Base-by-base conservation (phyloP, 2,113 vertebrate species). In the Tyrannus savana region DNA sequence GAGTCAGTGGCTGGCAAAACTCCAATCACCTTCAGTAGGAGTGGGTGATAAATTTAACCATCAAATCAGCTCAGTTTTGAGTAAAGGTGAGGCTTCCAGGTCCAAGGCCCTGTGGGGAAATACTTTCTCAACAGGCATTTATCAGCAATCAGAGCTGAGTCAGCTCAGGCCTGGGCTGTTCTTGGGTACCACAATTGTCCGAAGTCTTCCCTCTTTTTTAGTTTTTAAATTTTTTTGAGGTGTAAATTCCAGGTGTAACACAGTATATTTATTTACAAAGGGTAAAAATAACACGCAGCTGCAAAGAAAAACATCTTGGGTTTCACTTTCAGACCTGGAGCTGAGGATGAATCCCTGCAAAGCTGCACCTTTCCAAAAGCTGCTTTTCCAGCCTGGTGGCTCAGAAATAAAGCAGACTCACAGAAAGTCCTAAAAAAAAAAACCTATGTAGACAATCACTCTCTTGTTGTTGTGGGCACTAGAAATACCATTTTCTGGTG, bases 341-440 rank as follows among this genome's bases (percentile, higher is more conserved):
- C 31, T 72, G 39, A 46, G 41, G 91, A 69, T 97, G 97, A 98
- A 96, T 97, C 97, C 97, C 78, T 52, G 85, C 84, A 37, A 39
- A 60, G 62, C 92, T 89, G 95, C 88, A 77, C 89, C 96, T 80
- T 93, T 85, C 94, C 94, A 96, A 96, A 96, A 92, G 67, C 95
- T 95, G 86, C 94, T 97, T 97, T 98, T 97, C 97, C 96, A 96
- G 84, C 69, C 89, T 81, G 7, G 68, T 89, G 97, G 91, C 86
- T 97, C 95, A 95, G 97, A 98, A 98, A 97, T 96, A 95, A 97
- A 97, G 89, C 97, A 98, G 96, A 93, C 95, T 96, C 87, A 79
- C 89, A 93, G 84, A 91, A 94, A 90, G 63, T 83, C 90, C 96
- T n/a, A 7, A 94, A 95, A 96, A 95, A 96, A 78, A 35, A 13